Percentiles rank a stretch among this genome's conserved stretches.
These are phyloP conservation scores for Plebejus melissa DNA, from an alignment of 2,888 invertebrate genomes.

Conservation along the genomic window DNA sequence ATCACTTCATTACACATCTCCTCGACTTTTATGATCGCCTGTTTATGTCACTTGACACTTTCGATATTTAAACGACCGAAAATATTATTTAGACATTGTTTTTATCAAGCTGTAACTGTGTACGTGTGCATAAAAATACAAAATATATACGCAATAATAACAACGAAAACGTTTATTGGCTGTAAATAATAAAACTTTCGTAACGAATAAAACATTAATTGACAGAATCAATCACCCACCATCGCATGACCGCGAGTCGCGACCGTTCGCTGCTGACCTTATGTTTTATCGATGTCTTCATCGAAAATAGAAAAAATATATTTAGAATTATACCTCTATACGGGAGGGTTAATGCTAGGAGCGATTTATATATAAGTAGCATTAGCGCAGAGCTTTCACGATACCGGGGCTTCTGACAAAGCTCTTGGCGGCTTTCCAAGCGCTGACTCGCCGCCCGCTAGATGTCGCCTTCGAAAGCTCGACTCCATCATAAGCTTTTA, in stretches of 20 bases:
- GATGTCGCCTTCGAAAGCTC: slow-evolving; percentile 48
- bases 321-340: slow-evolving; percentile 8
- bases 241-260: not conserved
- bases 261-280: not conserved
- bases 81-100: not conserved
- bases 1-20: slow-evolving; percentile 16
- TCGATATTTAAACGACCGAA: not conserved
- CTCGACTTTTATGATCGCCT: slow-evolving; percentile 18
- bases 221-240: not conserved
- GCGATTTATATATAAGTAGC: slow-evolving; percentile 41
- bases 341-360: slow-evolving; percentile 36
- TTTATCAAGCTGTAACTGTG: not conserved
- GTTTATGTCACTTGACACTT: not conserved
- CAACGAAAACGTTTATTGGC: not conserved
- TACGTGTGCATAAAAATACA: not conserved
- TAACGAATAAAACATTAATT: not conserved
- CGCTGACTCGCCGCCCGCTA: slow-evolving; percentile 45
- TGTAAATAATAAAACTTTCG: not conserved
- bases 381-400: slow-evolving; percentile 50
- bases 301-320: slow-evolving; percentile 13
- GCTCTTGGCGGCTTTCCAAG: slow-evolving; percentile 61
- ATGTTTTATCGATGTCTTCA: not conserved
- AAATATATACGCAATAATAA: not conserved
- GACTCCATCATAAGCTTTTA: slow-evolving; percentile 31
- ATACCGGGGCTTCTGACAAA: slow-evolving; percentile 62